These are phyloP conservation scores for Eurytoma californica DNA, from an alignment of 2,888 invertebrate species.

Conservation along the genomic window DNA sequence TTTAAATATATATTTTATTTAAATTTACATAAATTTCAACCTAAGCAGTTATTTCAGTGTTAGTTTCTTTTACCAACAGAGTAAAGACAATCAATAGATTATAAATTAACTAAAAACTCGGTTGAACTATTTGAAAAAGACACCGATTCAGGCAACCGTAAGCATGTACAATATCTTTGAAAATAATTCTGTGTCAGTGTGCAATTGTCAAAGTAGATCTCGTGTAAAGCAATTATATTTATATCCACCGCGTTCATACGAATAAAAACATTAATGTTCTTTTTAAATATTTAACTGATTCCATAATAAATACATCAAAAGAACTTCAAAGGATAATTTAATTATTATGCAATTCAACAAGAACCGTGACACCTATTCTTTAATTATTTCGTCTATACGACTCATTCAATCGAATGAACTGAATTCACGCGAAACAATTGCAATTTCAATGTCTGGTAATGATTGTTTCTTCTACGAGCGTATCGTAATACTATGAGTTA, in stretches of 20 bases:
- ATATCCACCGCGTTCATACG: not conserved
- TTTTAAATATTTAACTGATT: not conserved
- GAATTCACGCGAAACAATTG: constrained; percentile 21
- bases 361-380: not conserved
- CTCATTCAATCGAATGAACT: constrained; percentile 9
- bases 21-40: not conserved
- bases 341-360: not conserved
- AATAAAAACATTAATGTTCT: not conserved
- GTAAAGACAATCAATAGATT: not conserved
- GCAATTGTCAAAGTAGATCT: not conserved
- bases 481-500: not conserved
- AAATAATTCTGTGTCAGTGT: not conserved
- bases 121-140: too few species aligned
- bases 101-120: not conserved
- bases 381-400: not conserved
- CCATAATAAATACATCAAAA: not conserved
- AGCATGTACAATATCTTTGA: not conserved
- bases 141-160: not conserved
- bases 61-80: not conserved
- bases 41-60: not conserved
- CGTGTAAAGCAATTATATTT: not conserved
- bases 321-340: not conserved
- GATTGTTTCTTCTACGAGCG: constrained; percentile 3
- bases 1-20: not conserved
- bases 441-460: constrained; percentile 11